Base-by-base conservation (phyloP, 2,888 invertebrate genomes). In the Tetheella fluctuosa region DNA sequence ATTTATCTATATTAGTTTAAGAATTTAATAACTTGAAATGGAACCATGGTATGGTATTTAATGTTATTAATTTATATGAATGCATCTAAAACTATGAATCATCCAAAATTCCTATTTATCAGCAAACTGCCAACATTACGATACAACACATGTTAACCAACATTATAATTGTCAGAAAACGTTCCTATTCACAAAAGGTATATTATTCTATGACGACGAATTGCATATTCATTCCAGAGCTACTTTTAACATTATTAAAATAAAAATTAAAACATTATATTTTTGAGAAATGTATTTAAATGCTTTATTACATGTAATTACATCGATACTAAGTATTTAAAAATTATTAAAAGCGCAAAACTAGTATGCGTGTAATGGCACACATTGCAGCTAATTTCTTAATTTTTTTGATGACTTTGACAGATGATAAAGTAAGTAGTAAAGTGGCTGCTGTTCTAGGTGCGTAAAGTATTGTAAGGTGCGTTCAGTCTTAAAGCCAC, bases 401-500 rank as follows among this genome's bases (percentile, higher is more conserved):
- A 57, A 60, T 55, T 25, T 42, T n/a, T 58, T 71, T 70, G 69
- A 69, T 70, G 60, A 59, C 60, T 74, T 77, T 88, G 86, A 86
- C 86, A 85, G 83, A 81, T 85, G 84, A 84, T 84, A 30, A 20
- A 34, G 30, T 84, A 83, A 77, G 72, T n/a, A n/a, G n/a, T 66
- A 67, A 77, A 72, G 70, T 80, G 76, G 73, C 74, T 71, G 48
- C 48, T 15, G 48, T 48, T 20, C 20, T 48, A 20, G 48, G 8
- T 48, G 48, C 7, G 17, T 48, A 48, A 48, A 48, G 48, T 48
- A 77, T 81, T 78, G 73, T 28, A 23, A 73, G 77, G 79, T 81
- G 79, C 76, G 74, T 71, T 90, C 89, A 87, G 87, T 91, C 86
- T 86, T 88, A 84, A 85, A 86, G 90, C 91, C 91, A 89, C 91